Conservation (phyloP, 2,888 invertebrate species). For the Platerodrilus igneus region DNA sequence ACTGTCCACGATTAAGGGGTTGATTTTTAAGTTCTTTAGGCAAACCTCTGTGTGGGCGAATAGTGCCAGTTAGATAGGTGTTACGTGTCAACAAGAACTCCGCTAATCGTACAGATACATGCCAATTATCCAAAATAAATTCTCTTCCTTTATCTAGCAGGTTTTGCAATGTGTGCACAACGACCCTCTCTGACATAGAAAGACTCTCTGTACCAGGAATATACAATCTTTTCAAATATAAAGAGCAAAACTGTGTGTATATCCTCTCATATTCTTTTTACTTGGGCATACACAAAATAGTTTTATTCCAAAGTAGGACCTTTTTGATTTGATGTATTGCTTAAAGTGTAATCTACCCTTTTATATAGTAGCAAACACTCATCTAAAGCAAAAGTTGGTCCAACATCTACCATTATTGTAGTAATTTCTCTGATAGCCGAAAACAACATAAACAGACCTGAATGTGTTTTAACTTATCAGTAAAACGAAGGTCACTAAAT, state of each 20-base stretch:
- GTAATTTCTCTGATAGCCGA: too few relatives aligned
- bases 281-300: constrained; percentile 5
- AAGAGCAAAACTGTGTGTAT: neutral
- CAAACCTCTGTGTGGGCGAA: neutral
- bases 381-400: neutral
- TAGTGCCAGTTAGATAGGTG: constrained; percentile 1
- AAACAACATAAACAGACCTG: too few relatives aligned
- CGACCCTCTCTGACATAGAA: constrained; percentile 3
- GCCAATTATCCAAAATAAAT: neutral
- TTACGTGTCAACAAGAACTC: neutral
- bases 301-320: constrained; percentile 1
- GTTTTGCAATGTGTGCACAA: neutral
- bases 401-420: neutral
- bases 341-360: neutral
- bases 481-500: too few relatives aligned
- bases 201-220: too few relatives aligned
- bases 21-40: neutral
- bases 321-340: constrained; percentile 5
- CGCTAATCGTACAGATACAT: too few relatives aligned
- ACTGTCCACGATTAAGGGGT: neutral
- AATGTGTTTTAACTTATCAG: too few relatives aligned
- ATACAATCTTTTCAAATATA: constrained; percentile 6
- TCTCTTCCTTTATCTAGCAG: constrained; percentile 2
- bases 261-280: neutral
- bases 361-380: constrained; percentile 6